phyloP scores from a whole-genome alignment of 2,797 vertebrate genomes.

The Anas acuta region DNA sequence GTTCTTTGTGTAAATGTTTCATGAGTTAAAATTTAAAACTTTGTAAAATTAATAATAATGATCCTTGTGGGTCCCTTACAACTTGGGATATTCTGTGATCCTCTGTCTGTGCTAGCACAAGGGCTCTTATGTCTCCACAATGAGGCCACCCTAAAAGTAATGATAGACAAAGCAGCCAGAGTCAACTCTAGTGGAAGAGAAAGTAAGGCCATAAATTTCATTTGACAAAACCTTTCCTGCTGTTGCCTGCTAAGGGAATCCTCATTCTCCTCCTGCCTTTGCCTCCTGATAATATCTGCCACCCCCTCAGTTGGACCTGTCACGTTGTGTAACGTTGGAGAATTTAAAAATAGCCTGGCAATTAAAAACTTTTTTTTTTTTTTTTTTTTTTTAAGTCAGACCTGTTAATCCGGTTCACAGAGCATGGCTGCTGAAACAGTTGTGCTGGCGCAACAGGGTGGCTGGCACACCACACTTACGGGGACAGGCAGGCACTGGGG shows the following conservation, averaged over 20 bases:
- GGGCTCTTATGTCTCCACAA: background rate
- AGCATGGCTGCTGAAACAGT: background rate
- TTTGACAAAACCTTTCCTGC: background rate
- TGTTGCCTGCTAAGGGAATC: background rate
- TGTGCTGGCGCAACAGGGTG: background rate
- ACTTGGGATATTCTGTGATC: too few species aligned
- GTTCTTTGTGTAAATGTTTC: background rate
- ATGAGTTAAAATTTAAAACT: background rate
- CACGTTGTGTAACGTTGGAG: background rate
- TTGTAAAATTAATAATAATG: background rate
- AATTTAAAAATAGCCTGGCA: constrained; percentile 53
- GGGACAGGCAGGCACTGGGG: background rate
- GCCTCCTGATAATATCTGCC: background rate
- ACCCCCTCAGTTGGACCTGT: constrained; percentile 36
- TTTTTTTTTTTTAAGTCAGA: background rate
- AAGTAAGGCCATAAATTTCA: background rate
- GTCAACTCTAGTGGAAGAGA: background rate
- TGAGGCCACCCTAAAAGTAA: background rate
- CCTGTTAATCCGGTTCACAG: constrained; percentile 34
- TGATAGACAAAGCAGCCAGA: background rate
- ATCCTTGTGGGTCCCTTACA: too few species aligned
- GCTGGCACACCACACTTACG: background rate
- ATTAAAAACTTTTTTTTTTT: background rate
- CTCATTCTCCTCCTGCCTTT: background rate
- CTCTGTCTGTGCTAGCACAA: background rate